Conservation (phyloP, 2,113 vertebrate genomes). For the Parotia lawesii region DNA sequence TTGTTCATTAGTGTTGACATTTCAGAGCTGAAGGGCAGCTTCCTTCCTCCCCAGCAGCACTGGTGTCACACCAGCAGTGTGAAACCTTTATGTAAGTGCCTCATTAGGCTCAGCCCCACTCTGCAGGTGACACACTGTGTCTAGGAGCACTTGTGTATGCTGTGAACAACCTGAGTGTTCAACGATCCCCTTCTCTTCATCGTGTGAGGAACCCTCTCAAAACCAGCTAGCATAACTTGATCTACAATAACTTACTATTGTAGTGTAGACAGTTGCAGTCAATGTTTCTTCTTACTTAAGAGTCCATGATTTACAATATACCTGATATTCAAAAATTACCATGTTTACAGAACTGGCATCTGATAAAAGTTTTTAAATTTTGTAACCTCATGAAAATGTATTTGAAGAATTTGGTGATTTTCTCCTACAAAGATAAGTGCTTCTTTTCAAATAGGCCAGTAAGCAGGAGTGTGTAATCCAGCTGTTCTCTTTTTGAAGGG, state of each 20-base stretch:
- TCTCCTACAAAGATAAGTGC: neutral
- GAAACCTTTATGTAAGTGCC: neutral
- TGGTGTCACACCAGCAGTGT: neutral
- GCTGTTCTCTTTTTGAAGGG: neutral
- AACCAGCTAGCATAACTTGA: neutral
- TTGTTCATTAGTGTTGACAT: constrained; percentile 12
- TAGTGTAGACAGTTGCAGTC: neutral
- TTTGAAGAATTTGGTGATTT: neutral
- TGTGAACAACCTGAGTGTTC: neutral
- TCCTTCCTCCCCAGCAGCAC: neutral
- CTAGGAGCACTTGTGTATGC: neutral
- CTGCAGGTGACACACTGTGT: neutral
- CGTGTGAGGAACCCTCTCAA: neutral
- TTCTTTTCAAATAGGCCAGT: neutral
- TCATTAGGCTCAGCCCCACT: neutral
- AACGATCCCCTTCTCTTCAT: neutral
- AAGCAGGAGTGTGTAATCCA: neutral
- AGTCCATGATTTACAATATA: neutral
- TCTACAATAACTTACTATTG: neutral
- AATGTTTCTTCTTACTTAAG: neutral
- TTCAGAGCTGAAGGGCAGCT: neutral
- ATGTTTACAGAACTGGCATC: neutral
- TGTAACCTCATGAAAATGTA: neutral
- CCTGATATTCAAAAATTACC: neutral
- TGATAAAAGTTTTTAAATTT: neutral